Evolutionary conservation across 2,113 vertebrate species (phyloP), one percentile per base, ranked within the genome.

Genomic region (Sinocyclocheilus rhinocerous): DNA sequence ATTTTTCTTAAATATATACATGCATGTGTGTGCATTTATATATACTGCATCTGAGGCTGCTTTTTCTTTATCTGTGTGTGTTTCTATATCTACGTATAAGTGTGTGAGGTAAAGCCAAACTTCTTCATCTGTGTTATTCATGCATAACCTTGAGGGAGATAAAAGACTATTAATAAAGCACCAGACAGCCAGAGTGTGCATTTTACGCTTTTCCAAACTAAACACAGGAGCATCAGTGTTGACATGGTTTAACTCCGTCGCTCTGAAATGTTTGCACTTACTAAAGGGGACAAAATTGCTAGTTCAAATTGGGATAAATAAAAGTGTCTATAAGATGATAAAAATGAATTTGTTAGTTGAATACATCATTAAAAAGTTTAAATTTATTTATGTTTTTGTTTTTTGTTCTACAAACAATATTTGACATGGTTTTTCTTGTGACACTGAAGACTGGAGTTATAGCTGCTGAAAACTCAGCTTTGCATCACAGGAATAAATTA

Each of bases 91-190:
- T 78, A 36, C 78, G 10, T 76, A 3, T 84, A 45, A 76, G 48
- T 84, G 65, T 63, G 82, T 63, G 42, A 20, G 50, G 36, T 52
- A 81, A 67, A 88, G 59, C 79, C 85, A 87, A 16, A 52, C 50
- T 16, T 52, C 50, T 52, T 52, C 50, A 57, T 88, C 84, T 72
- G 16, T 57, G 65, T n/a, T n/a, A n/a, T 77, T 88, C 69, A 77
- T 87, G 76, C 69, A 26, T 84, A 89, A 89, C 84, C 87, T 84
- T 88, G 73, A 75, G 39, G 81, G 22, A 80, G 78, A 89, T 81
- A 84, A 88, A 89, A 78, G 83, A 65, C 85, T 80, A 75, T 90
- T 88, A 84, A 89, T 87, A 81, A 57, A 22, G 67, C 84, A 63
- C 80, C 26, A 89, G 89, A 89, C 85, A 55, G 76, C 22, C 39